Percentiles rank a stretch among this genome's conserved stretches.
phyloP scores from a whole-genome alignment of 2,888 invertebrate genomes.

The Hypomecis atomaria region DNA sequence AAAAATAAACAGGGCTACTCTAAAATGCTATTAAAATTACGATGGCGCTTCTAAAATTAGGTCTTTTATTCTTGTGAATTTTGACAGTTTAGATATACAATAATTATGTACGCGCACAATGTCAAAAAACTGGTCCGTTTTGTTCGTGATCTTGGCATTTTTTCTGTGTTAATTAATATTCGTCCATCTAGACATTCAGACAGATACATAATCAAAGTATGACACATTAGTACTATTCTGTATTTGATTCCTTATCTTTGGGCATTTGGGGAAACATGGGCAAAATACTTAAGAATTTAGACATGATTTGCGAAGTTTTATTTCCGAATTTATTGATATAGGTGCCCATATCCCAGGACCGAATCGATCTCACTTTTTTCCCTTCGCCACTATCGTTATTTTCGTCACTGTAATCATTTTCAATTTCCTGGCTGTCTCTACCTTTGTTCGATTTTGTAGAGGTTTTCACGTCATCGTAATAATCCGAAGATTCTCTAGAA shows the following conservation, averaged over 20 bases:
- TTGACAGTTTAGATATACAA: no score
- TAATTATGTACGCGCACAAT: no score
- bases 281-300: constrained; percentile 55
- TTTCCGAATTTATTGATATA: constrained; percentile 53
- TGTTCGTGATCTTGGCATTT: no score
- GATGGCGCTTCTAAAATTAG: no score
- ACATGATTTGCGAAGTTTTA: constrained; percentile 46
- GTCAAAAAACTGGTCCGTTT: no score
- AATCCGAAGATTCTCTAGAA: constrained; percentile 52
- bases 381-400: constrained; percentile 57
- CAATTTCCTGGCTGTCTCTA: constrained; percentile 36
- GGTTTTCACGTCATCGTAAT: constrained; percentile 57
- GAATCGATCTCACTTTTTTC: constrained; percentile 49
- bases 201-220: neutral
- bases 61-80: no score
- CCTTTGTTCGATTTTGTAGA: constrained; percentile 45
- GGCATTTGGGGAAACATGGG: constrained; percentile 64
- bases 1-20: no score
- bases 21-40: no score
- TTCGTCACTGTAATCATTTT: constrained; percentile 55
- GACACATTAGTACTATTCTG: neutral
- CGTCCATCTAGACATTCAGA: neutral
- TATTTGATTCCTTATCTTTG: constrained; percentile 13
- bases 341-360: constrained; percentile 55
- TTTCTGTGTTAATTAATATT: no score